These are phyloP conservation scores for Mormyrus hasselquistii DNA, from an alignment of 2,797 vertebrate species.

Conservation along the genomic window DNA sequence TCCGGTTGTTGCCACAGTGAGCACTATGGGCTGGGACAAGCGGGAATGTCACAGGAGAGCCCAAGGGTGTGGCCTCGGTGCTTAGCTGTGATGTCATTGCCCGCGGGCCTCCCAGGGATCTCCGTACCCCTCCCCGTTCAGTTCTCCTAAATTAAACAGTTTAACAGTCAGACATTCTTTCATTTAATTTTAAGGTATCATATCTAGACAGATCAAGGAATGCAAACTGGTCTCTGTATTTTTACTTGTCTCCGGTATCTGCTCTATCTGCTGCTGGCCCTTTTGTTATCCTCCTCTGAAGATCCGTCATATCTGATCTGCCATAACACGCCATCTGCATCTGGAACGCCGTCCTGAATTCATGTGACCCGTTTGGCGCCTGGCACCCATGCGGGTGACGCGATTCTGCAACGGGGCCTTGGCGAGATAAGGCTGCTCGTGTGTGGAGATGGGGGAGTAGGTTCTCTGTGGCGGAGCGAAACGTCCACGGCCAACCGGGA, in stretches of 20 bases:
- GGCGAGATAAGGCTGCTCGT: neutral
- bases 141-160: neutral
- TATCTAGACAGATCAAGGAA: neutral
- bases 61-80: neutral
- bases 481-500: neutral
- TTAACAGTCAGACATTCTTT: neutral
- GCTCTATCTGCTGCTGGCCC: neutral
- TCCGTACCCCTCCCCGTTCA: neutral
- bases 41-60: neutral
- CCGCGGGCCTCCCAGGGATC: neutral
- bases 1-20: neutral
- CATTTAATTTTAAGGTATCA: neutral
- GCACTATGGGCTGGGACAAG: neutral
- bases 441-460: neutral
- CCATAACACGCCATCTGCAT: neutral
- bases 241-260: neutral
- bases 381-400: neutral
- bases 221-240: neutral
- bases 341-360: neutral
- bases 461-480: neutral
- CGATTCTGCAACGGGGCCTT: slow-evolving; percentile 18
- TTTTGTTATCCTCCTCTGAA: neutral
- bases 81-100: neutral
- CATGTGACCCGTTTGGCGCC: neutral
- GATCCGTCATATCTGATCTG: neutral